Evolutionary conservation across 2,888 invertebrate genomes (phyloP).

Genomic region (Ennomos erosarius): DNA sequence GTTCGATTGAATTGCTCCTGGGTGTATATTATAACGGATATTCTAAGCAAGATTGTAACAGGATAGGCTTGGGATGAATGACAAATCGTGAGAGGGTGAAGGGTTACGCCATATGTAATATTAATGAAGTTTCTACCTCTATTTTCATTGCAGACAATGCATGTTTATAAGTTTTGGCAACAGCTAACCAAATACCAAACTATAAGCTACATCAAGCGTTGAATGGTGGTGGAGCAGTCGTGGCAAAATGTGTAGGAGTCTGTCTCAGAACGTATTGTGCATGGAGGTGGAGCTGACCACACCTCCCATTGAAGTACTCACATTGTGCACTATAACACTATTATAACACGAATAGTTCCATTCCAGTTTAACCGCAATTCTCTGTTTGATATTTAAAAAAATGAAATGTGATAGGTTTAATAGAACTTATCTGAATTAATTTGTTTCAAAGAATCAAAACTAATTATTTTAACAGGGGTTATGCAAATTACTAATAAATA

Average conservation of each 20-base stretch:
- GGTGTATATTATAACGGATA: constrained; percentile 2
- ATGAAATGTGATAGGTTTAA: no score
- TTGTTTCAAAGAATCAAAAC: no score
- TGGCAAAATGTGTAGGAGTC: constrained; percentile 27
- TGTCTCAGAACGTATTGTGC: constrained; percentile 18
- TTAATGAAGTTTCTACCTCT: constrained; percentile 6
- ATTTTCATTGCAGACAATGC: constrained; percentile 1
- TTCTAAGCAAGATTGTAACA: constrained; percentile 1
- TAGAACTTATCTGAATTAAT: no score
- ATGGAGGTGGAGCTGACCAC: constrained; percentile 45
- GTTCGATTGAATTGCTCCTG: constrained; percentile 16
- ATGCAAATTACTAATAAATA: no score
- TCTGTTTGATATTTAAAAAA: not conserved
- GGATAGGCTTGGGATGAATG: constrained; percentile 10
- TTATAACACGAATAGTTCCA: no score
- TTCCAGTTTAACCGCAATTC: constrained; percentile 33
- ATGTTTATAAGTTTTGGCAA: not conserved
- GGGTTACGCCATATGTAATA: not conserved
- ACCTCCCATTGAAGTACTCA: constrained; percentile 47
- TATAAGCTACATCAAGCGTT: not conserved
- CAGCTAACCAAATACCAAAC: not conserved
- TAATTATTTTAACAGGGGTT: no score
- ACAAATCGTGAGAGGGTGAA: not conserved
- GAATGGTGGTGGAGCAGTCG: not conserved
- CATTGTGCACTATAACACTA: constrained; percentile 43